phyloP scores from a whole-genome alignment of 2,888 invertebrate genomes.

The Amphimallon solstitiale region DNA sequence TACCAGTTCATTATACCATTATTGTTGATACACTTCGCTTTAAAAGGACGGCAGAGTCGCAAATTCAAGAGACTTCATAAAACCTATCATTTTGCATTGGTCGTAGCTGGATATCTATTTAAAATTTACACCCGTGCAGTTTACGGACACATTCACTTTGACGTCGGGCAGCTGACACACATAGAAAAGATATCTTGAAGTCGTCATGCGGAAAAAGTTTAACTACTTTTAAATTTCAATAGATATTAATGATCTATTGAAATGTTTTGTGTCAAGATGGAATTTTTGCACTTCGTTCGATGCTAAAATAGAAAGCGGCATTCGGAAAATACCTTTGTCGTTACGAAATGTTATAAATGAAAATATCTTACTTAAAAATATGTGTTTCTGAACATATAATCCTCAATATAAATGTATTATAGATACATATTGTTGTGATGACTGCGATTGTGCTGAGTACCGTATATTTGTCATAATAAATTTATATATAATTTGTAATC shows the following conservation, averaged over 20 bases:
- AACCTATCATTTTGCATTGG: slow-evolving; percentile 7
- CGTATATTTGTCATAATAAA: too few relatives aligned
- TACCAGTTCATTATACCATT: slow-evolving; percentile 19
- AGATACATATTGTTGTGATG: too few relatives aligned
- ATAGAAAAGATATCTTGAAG: neutral
- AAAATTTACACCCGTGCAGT: slow-evolving; percentile 3
- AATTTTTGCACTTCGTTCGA: neutral
- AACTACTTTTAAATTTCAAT: slow-evolving; percentile 22
- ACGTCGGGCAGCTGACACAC: slow-evolving; percentile 5
- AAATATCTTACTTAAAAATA: too few relatives aligned
- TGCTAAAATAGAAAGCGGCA: neutral
- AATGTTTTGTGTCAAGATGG: slow-evolving; percentile 5
- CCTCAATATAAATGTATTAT: too few relatives aligned
- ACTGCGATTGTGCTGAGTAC: too few relatives aligned
- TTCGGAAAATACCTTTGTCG: too few relatives aligned
- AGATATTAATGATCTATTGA: slow-evolving; percentile 19
- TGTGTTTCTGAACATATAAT: too few relatives aligned
- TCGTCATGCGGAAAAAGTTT: neutral
- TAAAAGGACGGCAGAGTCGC: neutral
- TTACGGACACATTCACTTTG: neutral
- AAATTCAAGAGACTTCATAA: slow-evolving; percentile 3
- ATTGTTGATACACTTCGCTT: slow-evolving; percentile 11
- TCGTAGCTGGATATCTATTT: neutral
- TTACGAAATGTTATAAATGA: too few relatives aligned
- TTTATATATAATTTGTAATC: too few relatives aligned